Evolutionary conservation across 1,140 invertebrate species (phyloP), one percentile per base, ranked within the genome.

Genomic region (Diprion similis): DNA sequence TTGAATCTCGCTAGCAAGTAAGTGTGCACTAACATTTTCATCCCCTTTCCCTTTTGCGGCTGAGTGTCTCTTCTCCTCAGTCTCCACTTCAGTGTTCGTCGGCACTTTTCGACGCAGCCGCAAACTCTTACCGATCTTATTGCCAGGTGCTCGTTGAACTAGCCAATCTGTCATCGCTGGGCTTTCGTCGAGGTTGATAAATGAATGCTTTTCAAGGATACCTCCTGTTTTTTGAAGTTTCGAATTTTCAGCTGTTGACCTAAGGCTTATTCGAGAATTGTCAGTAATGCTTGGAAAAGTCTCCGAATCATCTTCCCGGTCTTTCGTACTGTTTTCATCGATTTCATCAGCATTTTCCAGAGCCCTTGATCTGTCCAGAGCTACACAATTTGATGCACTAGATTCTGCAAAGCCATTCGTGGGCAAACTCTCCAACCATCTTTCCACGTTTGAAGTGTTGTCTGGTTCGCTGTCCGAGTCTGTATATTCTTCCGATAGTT

Each of bases 391-490:
- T 17, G 51, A 8, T 13, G 51, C n/a, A 59, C 51, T 59, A 17
- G 51, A 59, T 17, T 17, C 11, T 13, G 6, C 51, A 37, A 37
- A 37, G 9, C n/a, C 51, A 71, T 77, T 71, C 9, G 37, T 70
- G 15, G 78, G 75, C 9, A 79, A 69, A 0, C 73, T 78, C 73
- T 79, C 67, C 24, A 80, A 24, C 78, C 77, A 80, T 18, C 70
- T 69, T 11, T 46, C 19, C 0, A 77, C 72, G 46, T 78, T 75
- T n/a, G 18, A 68, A 8, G 17, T 17, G 48, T 73, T 80, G 1
- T 78, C 78, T 7, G 71, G 18, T 1, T 80, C 80, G 24, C 74
- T 75, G 10, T 80, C 78, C 0, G 74, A 76, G 70, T 81, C 80
- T 19, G 72, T 79, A 10, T 64, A 76, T 51, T 17, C 46, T 64